Conservation (phyloP, 2,113 vertebrate species). For the Calyptomena viridis region DNA sequence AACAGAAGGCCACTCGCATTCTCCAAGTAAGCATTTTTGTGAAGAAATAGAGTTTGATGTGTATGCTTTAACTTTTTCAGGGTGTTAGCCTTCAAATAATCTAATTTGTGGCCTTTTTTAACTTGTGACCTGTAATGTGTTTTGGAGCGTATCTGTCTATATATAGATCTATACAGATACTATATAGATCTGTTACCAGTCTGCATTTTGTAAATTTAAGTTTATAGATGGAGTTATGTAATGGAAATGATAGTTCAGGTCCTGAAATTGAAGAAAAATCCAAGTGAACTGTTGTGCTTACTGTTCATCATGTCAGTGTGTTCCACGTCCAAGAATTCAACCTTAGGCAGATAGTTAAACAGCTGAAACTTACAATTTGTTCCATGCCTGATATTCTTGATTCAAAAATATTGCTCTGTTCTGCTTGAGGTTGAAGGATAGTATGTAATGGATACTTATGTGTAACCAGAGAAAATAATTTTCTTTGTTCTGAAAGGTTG, state of each 20-base stretch:
- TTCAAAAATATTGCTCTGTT: not conserved
- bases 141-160: not conserved
- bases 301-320: not conserved
- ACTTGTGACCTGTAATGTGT: not conserved
- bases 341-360: not conserved
- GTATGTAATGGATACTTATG: not conserved
- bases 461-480: not conserved
- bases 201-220: not conserved
- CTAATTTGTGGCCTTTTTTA: not conserved
- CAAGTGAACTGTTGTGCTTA: not conserved
- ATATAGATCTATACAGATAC: not conserved
- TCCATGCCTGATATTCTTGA: not conserved
- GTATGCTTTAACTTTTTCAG: not conserved
- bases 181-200: not conserved
- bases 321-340: not conserved
- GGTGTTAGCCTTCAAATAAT: not conserved
- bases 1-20: constrained; percentile 95
- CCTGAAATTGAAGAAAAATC: not conserved
- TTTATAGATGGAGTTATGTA: not conserved
- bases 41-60: not conserved
- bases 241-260: not conserved
- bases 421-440: not conserved
- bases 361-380: not conserved
- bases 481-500: not conserved
- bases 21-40: constrained; percentile 81